These are phyloP conservation scores for Drosophila simulans DNA, from an alignment of 1,140 invertebrate genomes.

Conservation along the genomic window DNA sequence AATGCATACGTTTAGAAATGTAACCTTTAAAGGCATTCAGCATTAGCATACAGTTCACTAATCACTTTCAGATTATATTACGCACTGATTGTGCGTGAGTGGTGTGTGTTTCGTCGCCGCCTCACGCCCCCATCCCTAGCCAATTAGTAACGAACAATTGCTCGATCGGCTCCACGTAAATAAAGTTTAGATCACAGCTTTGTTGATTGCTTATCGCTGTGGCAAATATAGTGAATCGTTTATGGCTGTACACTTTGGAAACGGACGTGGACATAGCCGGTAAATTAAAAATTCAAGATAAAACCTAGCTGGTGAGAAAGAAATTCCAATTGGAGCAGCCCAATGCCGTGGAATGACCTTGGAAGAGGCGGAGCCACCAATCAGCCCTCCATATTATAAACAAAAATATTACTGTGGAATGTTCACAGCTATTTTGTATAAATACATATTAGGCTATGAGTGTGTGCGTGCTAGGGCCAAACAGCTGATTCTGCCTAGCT, in stretches of 20 bases:
- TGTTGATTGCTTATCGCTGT: conserved; percentile 14
- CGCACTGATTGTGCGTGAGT: neutral
- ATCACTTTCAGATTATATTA: no score
- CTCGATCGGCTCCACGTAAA: conserved; percentile 46
- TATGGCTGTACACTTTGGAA: conserved; percentile 19
- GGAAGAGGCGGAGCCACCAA: conserved; percentile 38
- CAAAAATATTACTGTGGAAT: conserved; percentile 35
- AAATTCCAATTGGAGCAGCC: conserved; percentile 7
- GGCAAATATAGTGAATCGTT: neutral
- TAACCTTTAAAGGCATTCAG: no score
- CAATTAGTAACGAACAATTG: conserved; percentile 17
- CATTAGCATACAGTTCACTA: no score
- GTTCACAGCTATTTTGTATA: conserved; percentile 21
- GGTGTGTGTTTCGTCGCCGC: no score
- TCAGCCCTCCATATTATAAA: conserved; percentile 32
- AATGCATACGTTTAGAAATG: no score
- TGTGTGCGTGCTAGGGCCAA: conserved; percentile 26
- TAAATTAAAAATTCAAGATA: conserved; percentile 13
- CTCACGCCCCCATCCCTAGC: neutral
- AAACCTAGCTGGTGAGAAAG: no score
- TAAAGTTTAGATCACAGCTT: conserved; percentile 27
- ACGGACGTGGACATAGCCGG: conserved; percentile 22
- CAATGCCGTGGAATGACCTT: conserved; percentile 38
- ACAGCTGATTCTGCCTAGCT: conserved; percentile 42
- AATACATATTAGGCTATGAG: conserved; percentile 10